These are phyloP conservation scores for Hedychridium roseum DNA, from an alignment of 2,888 invertebrate genomes.

Conservation along the genomic window DNA sequence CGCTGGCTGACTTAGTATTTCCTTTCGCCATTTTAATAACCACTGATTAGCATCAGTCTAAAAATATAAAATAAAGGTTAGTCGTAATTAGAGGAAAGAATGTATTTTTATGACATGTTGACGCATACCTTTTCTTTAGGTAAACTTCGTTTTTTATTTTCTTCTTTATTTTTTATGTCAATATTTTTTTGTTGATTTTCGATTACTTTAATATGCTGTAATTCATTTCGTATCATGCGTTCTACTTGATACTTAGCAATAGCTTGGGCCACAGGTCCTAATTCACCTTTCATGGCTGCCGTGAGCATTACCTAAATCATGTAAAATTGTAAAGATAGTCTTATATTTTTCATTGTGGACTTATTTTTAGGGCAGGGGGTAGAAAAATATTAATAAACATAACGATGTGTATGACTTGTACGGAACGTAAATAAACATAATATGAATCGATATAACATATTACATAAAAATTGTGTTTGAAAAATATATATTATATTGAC, in stretches of 20 bases:
- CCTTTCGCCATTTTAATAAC: conserved; percentile 47
- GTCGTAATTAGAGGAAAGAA: background rate
- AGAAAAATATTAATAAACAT: conserved; percentile 1
- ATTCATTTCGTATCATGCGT: conserved; percentile 44
- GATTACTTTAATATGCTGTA: conserved; percentile 40
- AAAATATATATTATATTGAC: background rate
- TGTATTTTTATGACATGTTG: background rate
- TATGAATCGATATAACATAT: background rate
- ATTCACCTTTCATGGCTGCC: conserved; percentile 56
- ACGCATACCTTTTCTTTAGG: background rate
- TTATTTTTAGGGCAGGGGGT: conserved; percentile 4
- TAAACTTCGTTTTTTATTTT: conserved; percentile 4
- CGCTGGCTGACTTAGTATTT: conserved; percentile 16
- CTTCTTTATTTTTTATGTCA: conserved; percentile 4
- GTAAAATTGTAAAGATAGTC: too few species aligned
- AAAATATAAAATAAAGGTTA: conserved; percentile 6
- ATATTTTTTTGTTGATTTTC: conserved; percentile 28
- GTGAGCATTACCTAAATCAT: conserved; percentile 44
- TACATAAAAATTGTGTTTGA: background rate
- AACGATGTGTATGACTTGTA: background rate
- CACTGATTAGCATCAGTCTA: conserved; percentile 38
- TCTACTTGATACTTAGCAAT: conserved; percentile 54
- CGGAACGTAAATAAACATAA: too few species aligned
- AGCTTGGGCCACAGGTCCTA: conserved; percentile 56
- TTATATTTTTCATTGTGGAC: too few species aligned